Base-by-base conservation (phyloP, 1,140 invertebrate species). In the Cryptotermes secundus region DNA sequence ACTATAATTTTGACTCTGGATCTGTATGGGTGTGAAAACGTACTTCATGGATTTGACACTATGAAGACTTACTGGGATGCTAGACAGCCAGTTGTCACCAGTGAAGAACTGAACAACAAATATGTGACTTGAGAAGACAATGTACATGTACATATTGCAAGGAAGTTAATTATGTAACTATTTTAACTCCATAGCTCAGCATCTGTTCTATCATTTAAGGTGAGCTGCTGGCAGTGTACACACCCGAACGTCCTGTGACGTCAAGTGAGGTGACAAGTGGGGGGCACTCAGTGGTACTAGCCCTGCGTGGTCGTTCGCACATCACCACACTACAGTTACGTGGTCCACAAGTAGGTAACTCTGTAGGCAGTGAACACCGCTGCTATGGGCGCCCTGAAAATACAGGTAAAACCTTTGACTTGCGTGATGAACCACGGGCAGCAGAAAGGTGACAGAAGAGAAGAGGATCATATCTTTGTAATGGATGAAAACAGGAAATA, bases 151-250 rank as follows among this genome's bases (percentile, higher is more conserved):
- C n/a, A n/a, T n/a, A 14, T 42, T 42, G 38, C 16, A 42, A 42
- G 38, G 1, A 12, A 42, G 38, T 42, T 42, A 14, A 14, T 42
- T 42, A 42, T 42, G 38, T 42, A 1, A 14, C 38, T 10, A 6
- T 42, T 42, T 42, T 9, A 42, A 42, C 45, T 49, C 14, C 19
- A 3, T 49, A 19, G 45, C 19, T 49, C 14, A 49, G 3, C 22
- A 49, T 49, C 45, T 19, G 16, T 49, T 49, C 14, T 49, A 19
- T 19, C 16, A 49, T 36, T 83, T 87, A 87, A 87, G 84, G 89
- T 96, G 96, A 93, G 87, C 91, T 95, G 42, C 90, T 97, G 86
- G 93, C 96, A 36, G 94, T 96, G 24, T 95, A 96, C 90, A 96
- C 95, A 14, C 94, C 96, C 35, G 92, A 94, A 86, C 90, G 92